A percentile compares a stretch with the other conserved stretches of the same genome.
Conservation (phyloP, 2,888 invertebrate genomes). For the Arrhopalites spinosus region DNA sequence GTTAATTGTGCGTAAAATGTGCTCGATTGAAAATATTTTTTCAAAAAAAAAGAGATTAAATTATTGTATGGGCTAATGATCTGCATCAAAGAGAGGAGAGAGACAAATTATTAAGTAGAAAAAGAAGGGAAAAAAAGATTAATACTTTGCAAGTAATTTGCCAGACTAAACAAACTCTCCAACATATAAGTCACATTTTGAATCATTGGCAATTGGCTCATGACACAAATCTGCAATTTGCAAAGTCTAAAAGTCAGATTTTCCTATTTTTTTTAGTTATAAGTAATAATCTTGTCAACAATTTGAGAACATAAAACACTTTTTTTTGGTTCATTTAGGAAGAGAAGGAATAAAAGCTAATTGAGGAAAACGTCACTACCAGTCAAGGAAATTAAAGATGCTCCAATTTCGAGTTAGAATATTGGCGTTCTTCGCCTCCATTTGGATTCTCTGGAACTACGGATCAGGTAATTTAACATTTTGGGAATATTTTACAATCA, state of each 20-base stretch:
- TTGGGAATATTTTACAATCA: background rate
- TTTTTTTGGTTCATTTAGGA: background rate
- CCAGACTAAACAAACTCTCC: slow-evolving; percentile 37
- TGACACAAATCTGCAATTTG: slow-evolving; percentile 41
- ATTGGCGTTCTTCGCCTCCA: slow-evolving; percentile 48
- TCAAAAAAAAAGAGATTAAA: too few relatives aligned
- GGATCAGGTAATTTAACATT: slow-evolving; percentile 47
- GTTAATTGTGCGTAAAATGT: too few relatives aligned
- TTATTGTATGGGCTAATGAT: too few relatives aligned
- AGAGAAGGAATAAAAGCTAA: background rate
- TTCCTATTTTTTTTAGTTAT: too few relatives aligned
- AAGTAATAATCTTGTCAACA: slow-evolving; percentile 2
- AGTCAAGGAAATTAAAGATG: slow-evolving; percentile 40
- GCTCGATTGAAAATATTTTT: too few relatives aligned
- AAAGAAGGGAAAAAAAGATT: slow-evolving; percentile 8
- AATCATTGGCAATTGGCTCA: slow-evolving; percentile 2
- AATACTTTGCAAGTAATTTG: slow-evolving; percentile 32
- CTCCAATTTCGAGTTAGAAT: slow-evolving; percentile 45
- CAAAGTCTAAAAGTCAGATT: slow-evolving; percentile 30
- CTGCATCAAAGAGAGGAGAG: background rate
- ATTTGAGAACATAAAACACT: background rate
- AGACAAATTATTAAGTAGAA: background rate
- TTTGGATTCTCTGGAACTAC: slow-evolving; percentile 54
- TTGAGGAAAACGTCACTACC: slow-evolving; percentile 7
- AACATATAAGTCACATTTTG: too few relatives aligned